A percentile compares a stretch with the other conserved stretches of the same genome.
phyloP scores from a whole-genome alignment of 1,140 invertebrate genomes.

The Caenorhabditis latens region DNA sequence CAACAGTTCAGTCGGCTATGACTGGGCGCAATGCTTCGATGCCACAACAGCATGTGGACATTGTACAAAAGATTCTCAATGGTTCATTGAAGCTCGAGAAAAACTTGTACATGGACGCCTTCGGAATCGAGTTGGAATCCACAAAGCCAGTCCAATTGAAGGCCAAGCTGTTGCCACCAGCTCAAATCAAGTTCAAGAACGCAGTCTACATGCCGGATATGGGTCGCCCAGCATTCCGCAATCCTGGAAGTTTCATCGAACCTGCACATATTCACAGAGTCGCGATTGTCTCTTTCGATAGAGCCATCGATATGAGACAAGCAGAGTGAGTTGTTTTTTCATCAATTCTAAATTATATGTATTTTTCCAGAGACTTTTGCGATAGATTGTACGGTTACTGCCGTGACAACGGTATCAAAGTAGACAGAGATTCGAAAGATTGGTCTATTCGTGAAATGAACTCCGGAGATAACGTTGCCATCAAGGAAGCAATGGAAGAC shows the following conservation, averaged over 20 bases:
- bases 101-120: slow-evolving; percentile 1
- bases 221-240: neutral
- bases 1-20: neutral
- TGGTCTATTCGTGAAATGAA: neutral
- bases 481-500: neutral
- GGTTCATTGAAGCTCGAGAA: neutral
- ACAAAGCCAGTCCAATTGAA: neutral
- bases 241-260: neutral
- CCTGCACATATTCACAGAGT: neutral
- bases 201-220: neutral
- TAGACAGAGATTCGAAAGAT: neutral
- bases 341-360: too few species aligned
- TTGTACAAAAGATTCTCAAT: neutral
- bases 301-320: neutral
- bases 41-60: neutral
- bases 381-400: neutral
- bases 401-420: neutral
- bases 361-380: neutral
- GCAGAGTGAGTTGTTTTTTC: too few species aligned
- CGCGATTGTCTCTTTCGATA: neutral
- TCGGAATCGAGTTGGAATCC: slow-evolving; percentile 10
- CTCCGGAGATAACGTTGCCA: neutral
- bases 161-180: neutral
- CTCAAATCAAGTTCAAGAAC: neutral
- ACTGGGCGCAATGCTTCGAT: neutral